Evolutionary conservation across 2,113 vertebrate genomes (phyloP).

Genomic region (Mus pahari): DNA sequence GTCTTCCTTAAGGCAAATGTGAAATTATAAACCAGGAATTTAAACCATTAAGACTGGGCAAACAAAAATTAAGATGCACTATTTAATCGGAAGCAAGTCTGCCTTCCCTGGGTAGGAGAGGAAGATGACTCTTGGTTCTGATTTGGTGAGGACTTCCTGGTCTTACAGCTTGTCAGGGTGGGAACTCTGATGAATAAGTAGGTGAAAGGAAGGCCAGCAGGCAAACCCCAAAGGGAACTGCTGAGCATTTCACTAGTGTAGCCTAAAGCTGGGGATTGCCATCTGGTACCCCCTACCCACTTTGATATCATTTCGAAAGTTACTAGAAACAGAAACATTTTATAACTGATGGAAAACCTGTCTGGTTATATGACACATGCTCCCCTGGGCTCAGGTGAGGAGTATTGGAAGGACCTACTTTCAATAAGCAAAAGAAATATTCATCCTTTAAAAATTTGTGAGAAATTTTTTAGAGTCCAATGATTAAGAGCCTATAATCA

Average conservation of each 20-base stretch:
- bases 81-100: constrained; percentile 30
- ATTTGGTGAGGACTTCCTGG: not conserved
- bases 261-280: not conserved
- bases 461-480: constrained; percentile 46
- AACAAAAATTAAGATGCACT: constrained; percentile 22
- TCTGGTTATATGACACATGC: not conserved
- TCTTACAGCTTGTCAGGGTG: not conserved
- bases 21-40: constrained; percentile 56
- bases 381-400: not conserved
- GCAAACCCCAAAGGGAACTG: constrained; percentile 19
- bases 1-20: constrained; percentile 18
- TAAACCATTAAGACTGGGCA: constrained; percentile 33
- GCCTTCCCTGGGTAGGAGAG: not conserved
- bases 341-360: not conserved
- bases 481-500: constrained; percentile 36
- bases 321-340: constrained; percentile 25
- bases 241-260: not conserved
- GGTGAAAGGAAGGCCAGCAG: constrained; percentile 30
- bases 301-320: not conserved
- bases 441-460: not conserved
- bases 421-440: constrained; percentile 21
- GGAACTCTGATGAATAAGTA: not conserved
- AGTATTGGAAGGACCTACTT: not conserved
- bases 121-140: not conserved
- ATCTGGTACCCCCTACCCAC: not conserved